Evolutionary conservation across 2,888 invertebrate species (phyloP).

Genomic region (Lasioglossum leucozonium): DNA sequence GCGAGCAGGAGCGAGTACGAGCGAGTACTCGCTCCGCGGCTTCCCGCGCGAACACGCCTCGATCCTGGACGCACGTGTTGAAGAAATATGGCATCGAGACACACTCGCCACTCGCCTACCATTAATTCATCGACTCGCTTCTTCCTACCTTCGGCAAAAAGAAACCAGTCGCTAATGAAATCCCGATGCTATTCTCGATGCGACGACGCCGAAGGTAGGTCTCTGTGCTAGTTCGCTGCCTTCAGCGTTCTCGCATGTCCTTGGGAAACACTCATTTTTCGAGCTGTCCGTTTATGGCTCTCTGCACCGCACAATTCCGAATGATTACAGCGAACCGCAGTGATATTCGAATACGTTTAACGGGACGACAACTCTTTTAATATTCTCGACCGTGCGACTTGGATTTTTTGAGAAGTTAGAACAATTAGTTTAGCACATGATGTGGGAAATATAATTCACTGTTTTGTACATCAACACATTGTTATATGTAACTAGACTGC

Average conservation of each 20-base stretch:
- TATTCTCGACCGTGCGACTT: too few species aligned
- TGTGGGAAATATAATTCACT: too few species aligned
- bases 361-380: too few species aligned
- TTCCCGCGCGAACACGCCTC: background rate
- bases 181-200: constrained; percentile 7
- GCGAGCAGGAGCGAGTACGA: background rate
- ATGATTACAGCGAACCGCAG: background rate
- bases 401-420: too few species aligned
- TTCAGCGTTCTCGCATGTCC: background rate
- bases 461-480: too few species aligned
- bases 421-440: too few species aligned
- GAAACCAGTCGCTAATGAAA: constrained; percentile 5
- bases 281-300: background rate
- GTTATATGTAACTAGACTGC: too few species aligned
- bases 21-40: background rate
- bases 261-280: background rate
- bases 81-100: background rate
- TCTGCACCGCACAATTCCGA: background rate
- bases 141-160: background rate
- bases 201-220: background rate
- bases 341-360: too few species aligned
- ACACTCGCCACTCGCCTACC: constrained; percentile 1
- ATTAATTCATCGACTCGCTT: constrained; percentile 19
- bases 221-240: background rate
- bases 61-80: constrained; percentile 31